Percentiles rank a stretch among this genome's conserved stretches.
Conservation (phyloP, 2,797 vertebrate species). For the Nannoperca australis region DNA sequence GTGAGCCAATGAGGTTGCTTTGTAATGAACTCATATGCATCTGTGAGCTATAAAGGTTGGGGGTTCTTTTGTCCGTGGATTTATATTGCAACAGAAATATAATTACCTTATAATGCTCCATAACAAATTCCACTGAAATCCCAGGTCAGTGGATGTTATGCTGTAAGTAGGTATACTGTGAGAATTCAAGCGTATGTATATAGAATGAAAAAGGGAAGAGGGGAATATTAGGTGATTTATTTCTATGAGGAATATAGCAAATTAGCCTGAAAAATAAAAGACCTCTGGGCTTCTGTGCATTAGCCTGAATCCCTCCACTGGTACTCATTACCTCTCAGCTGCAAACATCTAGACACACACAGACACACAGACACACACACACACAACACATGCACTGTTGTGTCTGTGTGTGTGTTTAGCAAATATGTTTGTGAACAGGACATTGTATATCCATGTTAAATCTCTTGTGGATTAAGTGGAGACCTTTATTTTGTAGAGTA, state of each 20-base stretch:
- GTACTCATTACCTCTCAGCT: slow-evolving; percentile 55
- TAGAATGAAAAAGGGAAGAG: slow-evolving; percentile 34
- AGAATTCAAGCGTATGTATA: slow-evolving; percentile 39
- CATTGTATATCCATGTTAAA: too few relatives aligned
- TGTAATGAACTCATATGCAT: slow-evolving; percentile 69
- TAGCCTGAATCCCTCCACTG: slow-evolving; percentile 58
- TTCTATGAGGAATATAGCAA: slow-evolving; percentile 45
- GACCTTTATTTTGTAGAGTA: too few relatives aligned
- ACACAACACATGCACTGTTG: background rate
- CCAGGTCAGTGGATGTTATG: slow-evolving; percentile 43
- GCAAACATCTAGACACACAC: slow-evolving; percentile 40
- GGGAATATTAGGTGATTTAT: slow-evolving; percentile 34
- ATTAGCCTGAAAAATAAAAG: slow-evolving; percentile 56
- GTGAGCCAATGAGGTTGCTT: slow-evolving; percentile 54
- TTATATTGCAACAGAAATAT: background rate
- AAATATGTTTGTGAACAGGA: slow-evolving; percentile 24
- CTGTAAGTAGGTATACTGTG: slow-evolving; percentile 43
- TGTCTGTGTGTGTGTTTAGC: slow-evolving; percentile 52
- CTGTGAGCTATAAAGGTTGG: slow-evolving; percentile 54
- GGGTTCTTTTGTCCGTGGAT: slow-evolving; percentile 56
- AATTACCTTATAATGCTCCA: slow-evolving; percentile 55
- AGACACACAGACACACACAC: slow-evolving; percentile 9
- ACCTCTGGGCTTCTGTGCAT: slow-evolving; percentile 36
- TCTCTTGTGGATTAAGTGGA: too few relatives aligned
- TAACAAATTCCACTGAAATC: slow-evolving; percentile 56